A percentile compares a stretch with the other conserved stretches of the same genome.
Conservation (phyloP, 2,113 vertebrate genomes). For the Charadrius vociferus region DNA sequence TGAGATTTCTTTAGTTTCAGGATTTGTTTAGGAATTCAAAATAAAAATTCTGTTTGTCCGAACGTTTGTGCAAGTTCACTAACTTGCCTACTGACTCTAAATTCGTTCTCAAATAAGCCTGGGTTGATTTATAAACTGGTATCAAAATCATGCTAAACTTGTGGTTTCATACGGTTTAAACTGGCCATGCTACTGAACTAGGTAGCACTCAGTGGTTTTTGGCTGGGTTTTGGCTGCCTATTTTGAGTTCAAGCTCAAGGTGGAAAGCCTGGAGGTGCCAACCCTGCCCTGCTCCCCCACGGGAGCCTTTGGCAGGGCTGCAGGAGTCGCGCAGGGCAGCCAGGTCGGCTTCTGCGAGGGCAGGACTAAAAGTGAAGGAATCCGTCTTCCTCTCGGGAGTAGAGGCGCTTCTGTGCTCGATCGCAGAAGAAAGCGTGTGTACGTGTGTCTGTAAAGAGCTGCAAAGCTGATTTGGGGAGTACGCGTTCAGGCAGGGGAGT, state of each 20-base stretch:
- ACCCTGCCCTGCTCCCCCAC: accelerated
- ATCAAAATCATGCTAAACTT: neutral
- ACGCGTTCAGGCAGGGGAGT: neutral
- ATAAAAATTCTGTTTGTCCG: neutral
- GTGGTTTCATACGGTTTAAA: accelerated
- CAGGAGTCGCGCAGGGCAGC: accelerated
- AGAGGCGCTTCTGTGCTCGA: neutral
- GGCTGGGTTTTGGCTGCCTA: neutral
- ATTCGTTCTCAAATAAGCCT: neutral
- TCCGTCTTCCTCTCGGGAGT: neutral
- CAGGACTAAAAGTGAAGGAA: neutral
- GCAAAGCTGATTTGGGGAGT: neutral
- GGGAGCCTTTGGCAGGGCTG: neutral
- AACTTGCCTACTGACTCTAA: neutral
- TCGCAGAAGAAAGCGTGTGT: neutral
- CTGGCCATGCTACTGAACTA: neutral
- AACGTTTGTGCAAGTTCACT: neutral
- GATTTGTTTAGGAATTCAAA: neutral
- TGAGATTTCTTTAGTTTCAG: neutral
- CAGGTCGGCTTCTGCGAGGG: neutral
- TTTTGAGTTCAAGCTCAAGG: neutral
- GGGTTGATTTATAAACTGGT: neutral
- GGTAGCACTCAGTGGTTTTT: neutral
- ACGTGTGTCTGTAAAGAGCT: neutral
- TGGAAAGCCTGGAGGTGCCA: neutral